Evolutionary conservation across 2,797 vertebrate species (phyloP).

Genomic region (Chlorospingus semifuscus): DNA sequence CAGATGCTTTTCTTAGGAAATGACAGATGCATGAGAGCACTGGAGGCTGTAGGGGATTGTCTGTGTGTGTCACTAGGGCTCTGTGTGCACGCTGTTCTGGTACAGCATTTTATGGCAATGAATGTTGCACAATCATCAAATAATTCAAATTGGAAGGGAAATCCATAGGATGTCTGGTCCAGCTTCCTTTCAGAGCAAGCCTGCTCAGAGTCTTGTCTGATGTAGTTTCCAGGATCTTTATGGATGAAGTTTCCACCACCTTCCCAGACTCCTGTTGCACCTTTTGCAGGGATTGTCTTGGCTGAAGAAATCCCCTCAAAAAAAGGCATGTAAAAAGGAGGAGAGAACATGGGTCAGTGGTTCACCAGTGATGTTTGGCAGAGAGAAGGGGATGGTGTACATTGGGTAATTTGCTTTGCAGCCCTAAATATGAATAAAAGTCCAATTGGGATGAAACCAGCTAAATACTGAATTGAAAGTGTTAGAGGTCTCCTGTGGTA

Average conservation of each 20-base stretch:
- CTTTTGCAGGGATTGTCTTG: neutral
- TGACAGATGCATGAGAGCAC: neutral
- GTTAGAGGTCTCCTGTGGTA: neutral
- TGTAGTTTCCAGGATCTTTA: neutral
- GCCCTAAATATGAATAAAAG: neutral
- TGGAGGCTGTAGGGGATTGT: neutral
- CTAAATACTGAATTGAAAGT: neutral
- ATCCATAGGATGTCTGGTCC: neutral
- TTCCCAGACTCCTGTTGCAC: neutral
- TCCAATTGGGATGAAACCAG: neutral
- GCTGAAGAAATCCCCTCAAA: neutral
- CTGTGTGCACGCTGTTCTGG: neutral
- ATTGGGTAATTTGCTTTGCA: neutral
- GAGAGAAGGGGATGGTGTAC: neutral
- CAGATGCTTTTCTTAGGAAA: slow-evolving; percentile 27
- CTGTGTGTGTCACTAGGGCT: neutral
- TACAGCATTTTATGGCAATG: neutral
- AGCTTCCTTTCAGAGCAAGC: neutral
- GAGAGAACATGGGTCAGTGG: neutral
- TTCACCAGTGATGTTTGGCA: neutral
- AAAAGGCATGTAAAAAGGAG: neutral
- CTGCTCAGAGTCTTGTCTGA: neutral
- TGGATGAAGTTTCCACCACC: neutral
- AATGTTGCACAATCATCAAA: neutral
- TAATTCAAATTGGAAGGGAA: neutral